Evolutionary conservation across 2,888 invertebrate genomes (phyloP), one percentile per base, ranked within the genome.

Genomic region (Melanotus villosus): DNA sequence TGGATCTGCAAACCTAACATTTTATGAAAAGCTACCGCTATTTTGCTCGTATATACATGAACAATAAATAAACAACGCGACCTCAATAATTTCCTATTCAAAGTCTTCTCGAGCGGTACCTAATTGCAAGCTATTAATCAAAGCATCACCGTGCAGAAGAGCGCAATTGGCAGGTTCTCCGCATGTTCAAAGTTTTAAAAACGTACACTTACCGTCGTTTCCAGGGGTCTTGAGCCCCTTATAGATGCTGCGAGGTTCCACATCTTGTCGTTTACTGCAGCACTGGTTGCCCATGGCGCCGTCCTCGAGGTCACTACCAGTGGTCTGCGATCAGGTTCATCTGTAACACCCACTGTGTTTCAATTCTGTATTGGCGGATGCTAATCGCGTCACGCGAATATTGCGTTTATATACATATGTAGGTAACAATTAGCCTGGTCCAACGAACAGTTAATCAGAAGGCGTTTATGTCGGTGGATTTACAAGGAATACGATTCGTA

Each of bases 201-300:
- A 16, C 4, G 18, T 1, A 18, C 9, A 47, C 75, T 74, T 65
- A 79, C 79, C 77, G 60, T 77, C 79, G 36, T 72, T 65, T 56
- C 75, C 77, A 26, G 77, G 69, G 32, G 66, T 59, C 47, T 79
- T 78, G 47, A 74, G 72, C 41, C 77, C 77, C 12, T 74, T 72
- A 67, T 74, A 76, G 68, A 71, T 70, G 71, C 58, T 72, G 71
- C 74, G 70, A 54, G 74, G 75, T 70, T 68, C 71, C 19, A 65
- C 62, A 57, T 71, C 68, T 86, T 93, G 91, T 84, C 92, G 90
- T 88, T 93, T 93, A 88, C 93, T 93, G 88, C 94, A 94, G 88
- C 94, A 94, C 88, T 92, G 92, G 87, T 92, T 92, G 85, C 94
- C 94, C 94, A 95, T 94, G 86, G 85, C 87, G 75, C 68, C 68